These are phyloP conservation scores for Muntiacus reevesi DNA, from an alignment of 2,113 vertebrate species.

Conservation along the genomic window DNA sequence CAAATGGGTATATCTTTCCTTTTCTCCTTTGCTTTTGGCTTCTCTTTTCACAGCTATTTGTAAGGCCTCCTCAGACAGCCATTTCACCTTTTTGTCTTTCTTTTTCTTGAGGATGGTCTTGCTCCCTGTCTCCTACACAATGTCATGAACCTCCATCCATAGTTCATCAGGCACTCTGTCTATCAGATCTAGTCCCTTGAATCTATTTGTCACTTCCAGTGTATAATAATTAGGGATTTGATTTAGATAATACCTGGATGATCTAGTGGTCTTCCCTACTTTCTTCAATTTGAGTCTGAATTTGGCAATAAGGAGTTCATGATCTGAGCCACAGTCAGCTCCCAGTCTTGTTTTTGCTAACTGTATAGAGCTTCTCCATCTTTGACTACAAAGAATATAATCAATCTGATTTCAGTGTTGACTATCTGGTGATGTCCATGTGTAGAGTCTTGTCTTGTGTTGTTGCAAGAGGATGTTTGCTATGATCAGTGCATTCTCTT, in stretches of 20 bases:
- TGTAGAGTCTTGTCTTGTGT: neutral
- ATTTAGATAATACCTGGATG: neutral
- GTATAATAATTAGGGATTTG: neutral
- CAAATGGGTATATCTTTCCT: neutral
- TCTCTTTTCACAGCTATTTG: neutral
- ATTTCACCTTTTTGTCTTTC: neutral
- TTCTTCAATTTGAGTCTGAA: neutral
- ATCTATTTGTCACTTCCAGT: neutral
- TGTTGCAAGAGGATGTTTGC: neutral
- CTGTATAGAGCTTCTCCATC: neutral
- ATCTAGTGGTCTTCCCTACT: neutral
- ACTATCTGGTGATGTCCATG: neutral
- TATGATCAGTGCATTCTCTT: neutral
- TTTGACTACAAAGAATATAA: neutral
- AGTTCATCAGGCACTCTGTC: neutral
- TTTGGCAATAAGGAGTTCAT: neutral
- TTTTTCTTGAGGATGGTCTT: neutral
- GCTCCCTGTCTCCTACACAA: neutral
- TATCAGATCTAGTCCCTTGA: neutral
- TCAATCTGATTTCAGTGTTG: neutral
- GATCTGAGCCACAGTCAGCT: neutral
- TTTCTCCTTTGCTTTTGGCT: neutral
- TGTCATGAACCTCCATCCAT: accelerated
- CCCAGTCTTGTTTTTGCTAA: accelerated
- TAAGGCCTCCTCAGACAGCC: neutral